These are phyloP conservation scores for Austrofundulus limnaeus DNA, from an alignment of 2,113 vertebrate genomes.

Conservation along the genomic window DNA sequence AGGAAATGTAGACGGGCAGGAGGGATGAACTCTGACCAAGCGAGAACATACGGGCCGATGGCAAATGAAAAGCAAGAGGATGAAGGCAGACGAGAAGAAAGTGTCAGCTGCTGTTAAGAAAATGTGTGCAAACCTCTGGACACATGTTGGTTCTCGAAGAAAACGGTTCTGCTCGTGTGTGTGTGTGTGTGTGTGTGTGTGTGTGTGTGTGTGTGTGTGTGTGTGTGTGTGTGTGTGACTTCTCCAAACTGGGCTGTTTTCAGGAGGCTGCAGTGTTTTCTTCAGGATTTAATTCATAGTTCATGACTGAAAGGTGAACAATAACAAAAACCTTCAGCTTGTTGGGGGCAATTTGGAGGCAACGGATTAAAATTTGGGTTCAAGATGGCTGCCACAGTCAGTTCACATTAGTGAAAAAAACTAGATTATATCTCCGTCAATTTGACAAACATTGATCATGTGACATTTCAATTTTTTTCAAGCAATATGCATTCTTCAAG, in stretches of 20 bases:
- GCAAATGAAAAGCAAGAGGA: conserved; percentile 23
- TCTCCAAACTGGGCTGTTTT: conserved; percentile 1
- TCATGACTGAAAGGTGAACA: too few relatives aligned
- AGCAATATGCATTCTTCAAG: too few relatives aligned
- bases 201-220: conserved; percentile 13
- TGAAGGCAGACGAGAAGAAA: conserved; percentile 16
- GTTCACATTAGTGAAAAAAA: too few relatives aligned
- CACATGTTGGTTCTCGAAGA: conserved; percentile 1
- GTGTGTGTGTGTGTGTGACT: conserved; percentile 8
- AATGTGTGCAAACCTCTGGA: conserved; percentile 11
- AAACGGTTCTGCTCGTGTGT: background rate
- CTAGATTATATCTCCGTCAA: too few relatives aligned
- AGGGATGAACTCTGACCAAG: conserved; percentile 13
- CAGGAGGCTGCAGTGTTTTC: conserved; percentile 31
- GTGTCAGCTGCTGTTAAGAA: conserved; percentile 14
- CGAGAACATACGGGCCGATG: conserved; percentile 44
- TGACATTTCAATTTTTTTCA: too few relatives aligned
- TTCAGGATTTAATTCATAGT: background rate
- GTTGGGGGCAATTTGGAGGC: too few relatives aligned
- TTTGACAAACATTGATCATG: too few relatives aligned
- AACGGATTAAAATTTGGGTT: too few relatives aligned
- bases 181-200: conserved; percentile 13
- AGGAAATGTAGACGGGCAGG: conserved; percentile 18
- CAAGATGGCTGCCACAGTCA: too few relatives aligned
- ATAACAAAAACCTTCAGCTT: too few relatives aligned